Evolutionary conservation across 1,140 invertebrate species (phyloP), one percentile per base, ranked within the genome.

Genomic region (Drosophila quadrilineata): DNA sequence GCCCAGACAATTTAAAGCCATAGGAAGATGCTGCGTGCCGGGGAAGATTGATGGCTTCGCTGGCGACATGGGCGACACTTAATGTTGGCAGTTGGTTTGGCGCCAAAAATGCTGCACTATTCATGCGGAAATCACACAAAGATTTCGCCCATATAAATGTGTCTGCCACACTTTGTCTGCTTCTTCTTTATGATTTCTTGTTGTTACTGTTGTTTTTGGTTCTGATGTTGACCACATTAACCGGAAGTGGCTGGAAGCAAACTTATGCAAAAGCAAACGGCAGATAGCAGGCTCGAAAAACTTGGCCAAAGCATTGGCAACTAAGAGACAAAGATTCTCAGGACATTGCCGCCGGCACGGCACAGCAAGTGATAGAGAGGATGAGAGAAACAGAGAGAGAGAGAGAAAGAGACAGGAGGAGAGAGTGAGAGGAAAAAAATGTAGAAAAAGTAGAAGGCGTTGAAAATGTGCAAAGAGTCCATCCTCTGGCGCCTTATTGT

Each of bases 111-210:
- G 50, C 63, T 72, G 48, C 53, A 52, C 50, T 64, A 66, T 31
- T 84, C 50, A 84, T 77, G 77, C 79, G 79, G 64, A 84, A 84
- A 84, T 84, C 77, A 85, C 77, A 77, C 74, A 84, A 79, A 79
- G 70, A 79, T 75, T 64, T 85, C n/a, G 53, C 54, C 62, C 70
- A 79, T 74, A 74, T 74, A 79, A 74, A 66, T 73, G 79, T n/a
- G n/a, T 77, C 70, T 77, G 16, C 26, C 10, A 50, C 45, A 82
- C 59, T 82, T 73, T 60, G 59, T 33, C 54, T 49, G 57, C 59
- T 38, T 56, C 56, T 56, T 62, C 58, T 60, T 63, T 69, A 64
- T 69, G n/a, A n/a, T n/a, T n/a, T n/a, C n/a, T 70, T 70, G 66
- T 48, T 65, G 46, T 6, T 49, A 29, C 35, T 17, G 38, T 29